Conservation (phyloP, 1,140 invertebrate species). For the Leptinotarsa defecta region DNA sequence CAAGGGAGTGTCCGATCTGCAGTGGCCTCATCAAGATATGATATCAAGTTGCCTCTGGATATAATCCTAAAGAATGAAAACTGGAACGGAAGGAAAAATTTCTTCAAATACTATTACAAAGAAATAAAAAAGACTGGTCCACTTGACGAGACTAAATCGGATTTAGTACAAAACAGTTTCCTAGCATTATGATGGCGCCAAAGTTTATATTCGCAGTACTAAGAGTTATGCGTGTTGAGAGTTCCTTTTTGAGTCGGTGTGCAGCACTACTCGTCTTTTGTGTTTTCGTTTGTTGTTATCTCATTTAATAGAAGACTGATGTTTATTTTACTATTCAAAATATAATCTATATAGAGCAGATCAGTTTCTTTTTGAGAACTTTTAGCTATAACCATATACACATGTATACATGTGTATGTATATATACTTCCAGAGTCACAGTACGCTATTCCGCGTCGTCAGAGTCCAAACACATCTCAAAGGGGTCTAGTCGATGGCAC, state of each 20-base stretch:
- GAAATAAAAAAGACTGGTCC: not conserved
- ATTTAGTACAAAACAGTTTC: no score
- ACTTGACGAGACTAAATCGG: no score
- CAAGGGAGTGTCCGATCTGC: slow-evolving; percentile 47
- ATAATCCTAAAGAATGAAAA: slow-evolving; percentile 42
- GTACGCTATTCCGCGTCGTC: slow-evolving; percentile 12
- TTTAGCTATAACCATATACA: not conserved
- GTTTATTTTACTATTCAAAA: not conserved
- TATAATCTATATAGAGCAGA: not conserved
- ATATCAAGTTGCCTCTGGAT: slow-evolving; percentile 42
- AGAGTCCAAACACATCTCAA: slow-evolving; percentile 20
- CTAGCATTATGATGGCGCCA: no score
- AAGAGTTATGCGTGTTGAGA: slow-evolving; percentile 11
- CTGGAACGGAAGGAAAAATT: slow-evolving; percentile 43
- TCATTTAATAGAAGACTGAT: slow-evolving; percentile 36
- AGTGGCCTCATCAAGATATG: slow-evolving; percentile 44
- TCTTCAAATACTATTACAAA: slow-evolving; percentile 47
- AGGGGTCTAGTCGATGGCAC: not conserved
- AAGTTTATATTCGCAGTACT: no score
- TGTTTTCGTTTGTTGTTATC: slow-evolving; percentile 25
- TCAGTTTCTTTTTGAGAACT: not conserved
- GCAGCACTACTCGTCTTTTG: no score
- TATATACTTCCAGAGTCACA: not conserved
- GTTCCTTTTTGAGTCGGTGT: slow-evolving; percentile 38
- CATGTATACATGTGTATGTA: not conserved